Evolutionary conservation across 2,113 vertebrate species (phyloP).

Genomic region (Phylloscopus whistleri): DNA sequence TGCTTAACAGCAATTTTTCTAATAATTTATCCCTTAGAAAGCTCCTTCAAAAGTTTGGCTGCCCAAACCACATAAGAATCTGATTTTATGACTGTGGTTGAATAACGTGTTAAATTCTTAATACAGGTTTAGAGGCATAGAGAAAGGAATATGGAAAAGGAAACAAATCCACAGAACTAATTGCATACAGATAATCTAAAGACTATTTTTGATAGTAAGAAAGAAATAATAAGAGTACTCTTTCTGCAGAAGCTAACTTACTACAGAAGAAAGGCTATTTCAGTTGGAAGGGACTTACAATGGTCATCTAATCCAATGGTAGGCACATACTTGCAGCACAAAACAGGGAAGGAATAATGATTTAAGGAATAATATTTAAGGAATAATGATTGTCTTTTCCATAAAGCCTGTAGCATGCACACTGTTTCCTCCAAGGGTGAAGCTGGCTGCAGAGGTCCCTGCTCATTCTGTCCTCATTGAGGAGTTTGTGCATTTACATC

Average conservation of each 20-base stretch:
- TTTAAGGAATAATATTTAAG: background rate
- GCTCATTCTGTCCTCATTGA: accelerated
- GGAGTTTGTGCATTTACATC: background rate
- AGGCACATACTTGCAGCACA: background rate
- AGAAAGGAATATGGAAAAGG: background rate
- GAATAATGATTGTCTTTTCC: background rate
- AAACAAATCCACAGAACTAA: background rate
- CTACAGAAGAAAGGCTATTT: background rate
- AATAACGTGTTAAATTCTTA: background rate
- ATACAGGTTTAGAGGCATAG: background rate
- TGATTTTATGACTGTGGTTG: background rate
- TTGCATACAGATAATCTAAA: background rate
- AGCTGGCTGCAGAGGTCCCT: background rate
- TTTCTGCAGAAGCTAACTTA: background rate
- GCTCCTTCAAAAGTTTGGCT: background rate
- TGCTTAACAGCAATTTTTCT: background rate
- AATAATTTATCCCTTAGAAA: background rate
- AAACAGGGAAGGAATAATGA: background rate
- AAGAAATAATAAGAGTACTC: background rate
- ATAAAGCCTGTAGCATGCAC: background rate
- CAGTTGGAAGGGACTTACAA: background rate
- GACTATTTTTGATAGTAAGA: background rate
- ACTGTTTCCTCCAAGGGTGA: background rate
- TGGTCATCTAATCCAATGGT: background rate
- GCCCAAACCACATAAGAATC: background rate